These are phyloP conservation scores for Gryllus longicercus DNA, from an alignment of 2,888 invertebrate species.

Conservation along the genomic window DNA sequence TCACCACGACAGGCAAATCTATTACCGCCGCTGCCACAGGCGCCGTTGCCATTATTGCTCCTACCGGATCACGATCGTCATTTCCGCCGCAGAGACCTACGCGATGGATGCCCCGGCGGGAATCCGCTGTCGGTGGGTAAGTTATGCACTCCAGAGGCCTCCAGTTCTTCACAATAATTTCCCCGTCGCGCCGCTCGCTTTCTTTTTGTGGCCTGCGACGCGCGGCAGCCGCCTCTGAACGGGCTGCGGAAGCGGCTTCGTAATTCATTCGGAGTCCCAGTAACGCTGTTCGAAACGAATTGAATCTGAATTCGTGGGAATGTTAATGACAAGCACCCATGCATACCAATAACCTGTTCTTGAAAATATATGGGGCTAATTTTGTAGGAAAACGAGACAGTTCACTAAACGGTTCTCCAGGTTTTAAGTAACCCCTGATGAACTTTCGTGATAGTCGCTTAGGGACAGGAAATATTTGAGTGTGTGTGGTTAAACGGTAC, in stretches of 20 bases:
- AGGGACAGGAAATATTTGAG: too few species aligned
- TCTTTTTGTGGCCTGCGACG: neutral
- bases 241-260: neutral
- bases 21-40: too few species aligned
- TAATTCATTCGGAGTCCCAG: neutral
- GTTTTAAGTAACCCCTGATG: too few species aligned
- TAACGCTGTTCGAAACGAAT: neutral
- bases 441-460: too few species aligned
- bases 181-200: neutral
- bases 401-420: too few species aligned
- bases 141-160: neutral
- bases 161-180: conserved; percentile 9
- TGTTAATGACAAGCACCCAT: neutral
- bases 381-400: too few species aligned
- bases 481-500: too few species aligned
- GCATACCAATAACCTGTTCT: too few species aligned
- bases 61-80: too few species aligned
- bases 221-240: neutral
- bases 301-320: neutral
- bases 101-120: neutral
- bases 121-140: neutral
- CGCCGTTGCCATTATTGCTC: too few species aligned
- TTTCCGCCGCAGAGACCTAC: neutral
- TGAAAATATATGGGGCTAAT: too few species aligned
- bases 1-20: too few species aligned